Percentiles rank a stretch among this genome's conserved stretches.
These are phyloP conservation scores for Myiotriccus ornatus DNA, from an alignment of 2,797 vertebrate species.

Conservation along the genomic window DNA sequence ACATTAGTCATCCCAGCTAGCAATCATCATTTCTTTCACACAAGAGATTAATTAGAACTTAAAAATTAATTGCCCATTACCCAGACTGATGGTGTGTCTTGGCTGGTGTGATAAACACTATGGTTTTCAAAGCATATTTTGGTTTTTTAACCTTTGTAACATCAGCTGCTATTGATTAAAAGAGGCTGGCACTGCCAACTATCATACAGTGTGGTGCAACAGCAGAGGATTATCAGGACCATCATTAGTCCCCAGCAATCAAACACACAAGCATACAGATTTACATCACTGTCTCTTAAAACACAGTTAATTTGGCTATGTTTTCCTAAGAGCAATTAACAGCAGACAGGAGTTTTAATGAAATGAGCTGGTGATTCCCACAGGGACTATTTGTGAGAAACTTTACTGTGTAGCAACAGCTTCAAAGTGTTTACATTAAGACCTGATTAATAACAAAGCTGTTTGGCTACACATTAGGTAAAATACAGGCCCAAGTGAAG, in stretches of 20 bases:
- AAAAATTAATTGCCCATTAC: constrained; percentile 51
- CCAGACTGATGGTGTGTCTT: background rate
- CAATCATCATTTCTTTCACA: constrained; percentile 8
- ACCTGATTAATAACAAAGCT: constrained; percentile 73
- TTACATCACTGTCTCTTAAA: constrained; percentile 51
- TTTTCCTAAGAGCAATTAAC: constrained; percentile 73
- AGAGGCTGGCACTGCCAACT: background rate
- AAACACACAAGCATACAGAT: constrained; percentile 8
- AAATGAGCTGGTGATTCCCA: constrained; percentile 71
- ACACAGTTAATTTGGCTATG: constrained; percentile 64
- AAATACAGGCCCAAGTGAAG: constrained; percentile 47
- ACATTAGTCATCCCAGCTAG: constrained; percentile 22
- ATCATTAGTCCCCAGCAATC: background rate
- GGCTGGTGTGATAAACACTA: constrained; percentile 5
- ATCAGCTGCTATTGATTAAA: constrained; percentile 13
- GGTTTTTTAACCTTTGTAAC: background rate
- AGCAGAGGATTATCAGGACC: background rate
- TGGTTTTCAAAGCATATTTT: constrained; percentile 22
- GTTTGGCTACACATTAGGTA: constrained; percentile 48
- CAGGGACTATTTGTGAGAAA: constrained; percentile 68
- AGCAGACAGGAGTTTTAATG: constrained; percentile 70
- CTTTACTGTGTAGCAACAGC: constrained; percentile 50
- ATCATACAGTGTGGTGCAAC: background rate
- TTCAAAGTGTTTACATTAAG: constrained; percentile 70
- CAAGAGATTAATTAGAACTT: constrained; percentile 48